Evolutionary conservation across 2,797 vertebrate species (phyloP).

Genomic region (Pempheris klunzingeri): DNA sequence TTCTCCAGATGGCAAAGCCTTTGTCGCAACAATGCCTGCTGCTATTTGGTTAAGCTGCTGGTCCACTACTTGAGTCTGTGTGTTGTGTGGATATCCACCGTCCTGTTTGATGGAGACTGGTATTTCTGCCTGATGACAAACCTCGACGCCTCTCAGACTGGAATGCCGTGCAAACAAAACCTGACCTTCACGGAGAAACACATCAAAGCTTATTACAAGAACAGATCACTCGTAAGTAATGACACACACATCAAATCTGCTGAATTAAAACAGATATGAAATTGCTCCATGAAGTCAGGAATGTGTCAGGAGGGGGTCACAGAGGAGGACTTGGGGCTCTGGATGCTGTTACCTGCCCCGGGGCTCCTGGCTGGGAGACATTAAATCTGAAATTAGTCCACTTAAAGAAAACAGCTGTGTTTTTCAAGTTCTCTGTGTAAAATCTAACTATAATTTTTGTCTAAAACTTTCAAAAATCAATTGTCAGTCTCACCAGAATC

Average conservation of each 20-base stretch:
- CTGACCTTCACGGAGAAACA: not conserved
- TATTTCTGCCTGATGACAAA: slow-evolving; percentile 45
- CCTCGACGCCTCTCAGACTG: not conserved
- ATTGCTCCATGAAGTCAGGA: no score
- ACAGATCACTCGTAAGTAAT: slow-evolving; percentile 38
- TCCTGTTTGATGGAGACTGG: slow-evolving; percentile 60
- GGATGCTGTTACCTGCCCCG: no score
- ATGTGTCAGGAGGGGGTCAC: no score
- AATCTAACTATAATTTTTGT: no score
- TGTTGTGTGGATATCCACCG: slow-evolving; percentile 9
- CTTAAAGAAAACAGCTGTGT: no score
- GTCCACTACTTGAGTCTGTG: fast-evolving
- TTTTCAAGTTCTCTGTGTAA: no score
- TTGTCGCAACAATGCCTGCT: fast-evolving
- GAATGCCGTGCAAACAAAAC: slow-evolving; percentile 31
- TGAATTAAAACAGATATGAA: not conserved
- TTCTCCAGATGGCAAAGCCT: fast-evolving
- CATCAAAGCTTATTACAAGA: not conserved
- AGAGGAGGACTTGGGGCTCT: no score
- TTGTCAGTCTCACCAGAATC: no score
- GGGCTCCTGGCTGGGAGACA: no score
- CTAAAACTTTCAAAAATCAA: no score
- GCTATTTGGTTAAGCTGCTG: fast-evolving
- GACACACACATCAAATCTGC: not conserved
- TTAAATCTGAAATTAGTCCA: not conserved